Evolutionary conservation across 2,888 invertebrate genomes (phyloP), one percentile per base, ranked within the genome.

Genomic region (Xanthostigma xanthostigma): DNA sequence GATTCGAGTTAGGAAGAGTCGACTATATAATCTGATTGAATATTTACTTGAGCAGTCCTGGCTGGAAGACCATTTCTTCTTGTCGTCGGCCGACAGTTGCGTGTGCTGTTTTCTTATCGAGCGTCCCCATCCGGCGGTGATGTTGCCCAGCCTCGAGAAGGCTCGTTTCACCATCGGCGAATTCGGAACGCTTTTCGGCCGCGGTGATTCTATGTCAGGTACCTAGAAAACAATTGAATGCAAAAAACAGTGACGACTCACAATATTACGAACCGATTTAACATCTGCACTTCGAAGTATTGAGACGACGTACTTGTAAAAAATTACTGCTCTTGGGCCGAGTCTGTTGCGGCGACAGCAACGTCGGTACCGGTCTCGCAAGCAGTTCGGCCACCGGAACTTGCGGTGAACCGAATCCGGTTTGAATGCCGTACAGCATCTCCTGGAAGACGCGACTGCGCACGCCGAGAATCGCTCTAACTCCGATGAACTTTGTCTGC

Each of bases 81-180:
- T 91, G 64, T 90, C 86, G 59, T 91, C 91, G 42, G 89, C 89
- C 5, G 81, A 85, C 57, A 86, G 81, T 53, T 88, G 73, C 2
- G 85, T 78, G 60, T 87, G 86, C 57, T 84, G 84, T 61, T 88
- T 90, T 52, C 89, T 73, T 57, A 90, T 88, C 51, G 88, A 88
- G 42, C 88, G 75, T 1, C 91, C 90, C 89, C 90, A 91, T 42
- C 89, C 89, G 1, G 91, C 88, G 1, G 91, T 91, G 57, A 92
- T 84, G 44, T 87, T 91, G 12, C 91, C 90, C 50, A 92, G 70
- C 13, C 91, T 76, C n/a, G 89, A 89, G 65, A 92, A 90, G 2
- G 92, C 91, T 33, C 92, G 75, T 66, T 90, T 90, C 54, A 92
- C 89, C 89, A 92, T 92, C 35, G 92, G 92, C 41, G 91, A 91